Evolutionary conservation across 2,888 invertebrate genomes (phyloP), one percentile per base, ranked within the genome.

Genomic region (Ornithoptera priamus): DNA sequence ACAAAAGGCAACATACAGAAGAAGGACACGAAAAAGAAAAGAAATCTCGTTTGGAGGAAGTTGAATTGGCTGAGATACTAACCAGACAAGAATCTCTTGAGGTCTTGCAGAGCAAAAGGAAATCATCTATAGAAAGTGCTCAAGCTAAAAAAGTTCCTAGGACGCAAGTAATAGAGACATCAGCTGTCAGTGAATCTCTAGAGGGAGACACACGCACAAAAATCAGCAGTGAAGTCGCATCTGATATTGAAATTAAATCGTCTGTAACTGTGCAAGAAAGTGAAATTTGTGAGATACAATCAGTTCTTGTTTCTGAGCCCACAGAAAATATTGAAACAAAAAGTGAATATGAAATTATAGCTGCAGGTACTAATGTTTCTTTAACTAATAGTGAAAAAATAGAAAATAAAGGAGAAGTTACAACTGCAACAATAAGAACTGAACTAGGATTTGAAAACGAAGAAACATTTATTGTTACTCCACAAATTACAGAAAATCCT

Each of bases 71-170:
- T 62, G 76, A 81, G 72, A 71, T 81, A 62, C 73, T 80, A 7
- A 81, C 79, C 36, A 79, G 77, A 75, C 84, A 85, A 74, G 86
- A 86, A 72, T 82, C 85, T 58, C 76, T 81, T 56, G 79, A 81
- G 72, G 81, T 84, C 63, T 73, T 84, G 4, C 85, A 86, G 75
- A 81, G 83, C 62, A 91, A 90, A 71, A 83, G 91, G 76, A 91
- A 90, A 80, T 85, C 87, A 62, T 88, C 89, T 6, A 46, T 78
- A 68, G 90, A 93, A 80, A 86, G 81, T 76, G 84, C 85, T 72
- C 80, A 84, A 73, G 82, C 84, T 15, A 83, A 81, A 65, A 88
- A 89, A 78, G 81, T 86, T 72, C 85, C 87, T 39, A 84, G 81
- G 65, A 80, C 87, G 53, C 88, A 90, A 83, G 76, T 81, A 53